Percentiles rank a stretch among this genome's conserved stretches.
Evolutionary conservation across 2,113 vertebrate species (phyloP).

Genomic region (Motacilla tschutschensis): DNA sequence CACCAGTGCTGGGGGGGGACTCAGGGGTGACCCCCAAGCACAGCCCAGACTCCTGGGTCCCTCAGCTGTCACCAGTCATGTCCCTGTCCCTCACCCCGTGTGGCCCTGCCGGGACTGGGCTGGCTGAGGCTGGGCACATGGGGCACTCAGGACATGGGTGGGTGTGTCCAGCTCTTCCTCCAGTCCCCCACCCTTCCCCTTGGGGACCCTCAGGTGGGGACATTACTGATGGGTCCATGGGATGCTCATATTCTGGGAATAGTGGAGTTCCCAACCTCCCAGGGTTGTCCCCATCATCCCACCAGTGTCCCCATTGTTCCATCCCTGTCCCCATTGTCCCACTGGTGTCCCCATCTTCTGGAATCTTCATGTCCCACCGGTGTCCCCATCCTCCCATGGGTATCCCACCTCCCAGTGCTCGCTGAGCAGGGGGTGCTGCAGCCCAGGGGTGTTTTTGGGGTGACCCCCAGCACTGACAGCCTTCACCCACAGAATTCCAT

Average conservation of each 20-base stretch:
- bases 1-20: rapidly evolving
- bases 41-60: background rate
- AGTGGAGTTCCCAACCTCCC: background rate
- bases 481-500: conserved; percentile 82
- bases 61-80: background rate
- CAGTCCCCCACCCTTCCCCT: background rate
- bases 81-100: background rate
- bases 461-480: background rate
- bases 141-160: background rate
- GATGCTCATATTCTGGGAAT: background rate
- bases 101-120: background rate
- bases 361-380: background rate
- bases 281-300: background rate
- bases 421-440: background rate
- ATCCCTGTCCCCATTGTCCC: background rate
- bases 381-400: rapidly evolving
- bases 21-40: rapidly evolving
- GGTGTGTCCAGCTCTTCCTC: background rate
- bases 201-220: background rate
- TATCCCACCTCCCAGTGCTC: background rate
- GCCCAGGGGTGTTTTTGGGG: background rate
- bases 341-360: background rate
- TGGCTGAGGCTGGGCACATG: background rate
- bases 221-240: background rate
- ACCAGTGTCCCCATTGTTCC: background rate